Conservation (phyloP, 2,888 invertebrate genomes). For the Drosophila falleni region DNA sequence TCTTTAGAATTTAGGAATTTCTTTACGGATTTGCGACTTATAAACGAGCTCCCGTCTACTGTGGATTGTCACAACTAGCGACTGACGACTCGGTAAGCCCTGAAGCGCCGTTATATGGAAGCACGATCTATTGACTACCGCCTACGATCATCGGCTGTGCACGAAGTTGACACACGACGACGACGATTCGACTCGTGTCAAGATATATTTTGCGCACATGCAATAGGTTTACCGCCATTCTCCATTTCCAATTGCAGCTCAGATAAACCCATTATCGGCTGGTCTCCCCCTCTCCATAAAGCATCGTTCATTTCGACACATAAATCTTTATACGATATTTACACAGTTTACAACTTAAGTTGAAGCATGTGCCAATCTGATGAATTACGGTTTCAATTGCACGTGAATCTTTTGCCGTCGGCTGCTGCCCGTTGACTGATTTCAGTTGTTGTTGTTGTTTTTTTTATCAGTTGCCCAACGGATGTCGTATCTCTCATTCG, state of each 20-base stretch:
- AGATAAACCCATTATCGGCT: conserved; percentile 53
- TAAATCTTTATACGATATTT: conserved; percentile 31
- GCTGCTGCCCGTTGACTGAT: conserved; percentile 45
- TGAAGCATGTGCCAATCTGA: conserved; percentile 57
- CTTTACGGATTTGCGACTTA: conserved; percentile 4
- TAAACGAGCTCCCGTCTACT: conserved; percentile 23
- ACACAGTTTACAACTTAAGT: conserved; percentile 29
- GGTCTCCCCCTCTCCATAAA: conserved; percentile 26
- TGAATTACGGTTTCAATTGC: conserved; percentile 58
- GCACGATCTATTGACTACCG: conserved; percentile 28
- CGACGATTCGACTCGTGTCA: background rate
- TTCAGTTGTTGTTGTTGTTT: too few relatives aligned
- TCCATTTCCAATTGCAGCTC: conserved; percentile 56
- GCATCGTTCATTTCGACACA: conserved; percentile 17
- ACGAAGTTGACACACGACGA: conserved; percentile 45
- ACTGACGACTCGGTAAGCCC: conserved; percentile 60
- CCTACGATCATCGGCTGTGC: conserved; percentile 30
- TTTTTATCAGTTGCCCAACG: conserved; percentile 26
- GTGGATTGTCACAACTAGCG: conserved; percentile 62
- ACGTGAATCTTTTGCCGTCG: conserved; percentile 57
- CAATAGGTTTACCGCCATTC: conserved; percentile 53
- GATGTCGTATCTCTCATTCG: conserved; percentile 41
- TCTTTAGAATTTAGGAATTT: background rate
- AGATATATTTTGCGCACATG: conserved; percentile 20
- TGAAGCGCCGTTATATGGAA: conserved; percentile 70